Evolutionary conservation across 2,888 invertebrate species (phyloP), one percentile per base, ranked within the genome.

Genomic region (Crocallis elinguaria): DNA sequence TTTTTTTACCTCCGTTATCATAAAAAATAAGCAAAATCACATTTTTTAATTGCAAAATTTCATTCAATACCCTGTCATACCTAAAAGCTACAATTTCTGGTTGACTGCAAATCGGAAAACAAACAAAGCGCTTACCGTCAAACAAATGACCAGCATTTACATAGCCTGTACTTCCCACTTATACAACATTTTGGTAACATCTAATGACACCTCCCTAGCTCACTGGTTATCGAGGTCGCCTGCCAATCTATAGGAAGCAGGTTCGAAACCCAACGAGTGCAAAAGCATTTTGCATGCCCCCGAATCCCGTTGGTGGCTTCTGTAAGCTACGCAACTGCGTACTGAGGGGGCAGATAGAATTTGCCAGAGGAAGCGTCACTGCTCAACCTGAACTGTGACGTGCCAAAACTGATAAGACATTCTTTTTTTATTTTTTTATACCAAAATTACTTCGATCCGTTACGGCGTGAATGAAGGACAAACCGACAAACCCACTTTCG

Each of bases 271-370:
- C 23, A 0, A 13, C 23, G 5, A n/a, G 36, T 1, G 2, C 12
- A 2, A 8, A 5, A 9, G 7, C 14, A 9, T 17, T 46, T 41
- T 29, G 23, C 4, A 1, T 25, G 35, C 55, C 60, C 60, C 58
- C 36, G 42, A 43, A 41, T 55, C 51, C 55, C 57, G 56, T 60
- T 54, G 61, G 59, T 38, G 33, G 60, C 49, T 42, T 55, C 21
- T 29, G 54, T 60, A 48, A 36, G 52, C 56, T 54, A 39, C 55
- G 55, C 52, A 37, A 56, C 60, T 62, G 61, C 62, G 58, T 58
- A 64, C 58, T 60, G 51, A 51, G 41, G 49, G 45, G 54, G 43
- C 44, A 41, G 51, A 51, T 19, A 8, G 41, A n/a, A 55, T 32
- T 39, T 42, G 35, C 32, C 29, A 56, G 46, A 51, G 56, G 56